phyloP scores from a whole-genome alignment of 2,888 invertebrate species.

The Neelides folsomi region DNA sequence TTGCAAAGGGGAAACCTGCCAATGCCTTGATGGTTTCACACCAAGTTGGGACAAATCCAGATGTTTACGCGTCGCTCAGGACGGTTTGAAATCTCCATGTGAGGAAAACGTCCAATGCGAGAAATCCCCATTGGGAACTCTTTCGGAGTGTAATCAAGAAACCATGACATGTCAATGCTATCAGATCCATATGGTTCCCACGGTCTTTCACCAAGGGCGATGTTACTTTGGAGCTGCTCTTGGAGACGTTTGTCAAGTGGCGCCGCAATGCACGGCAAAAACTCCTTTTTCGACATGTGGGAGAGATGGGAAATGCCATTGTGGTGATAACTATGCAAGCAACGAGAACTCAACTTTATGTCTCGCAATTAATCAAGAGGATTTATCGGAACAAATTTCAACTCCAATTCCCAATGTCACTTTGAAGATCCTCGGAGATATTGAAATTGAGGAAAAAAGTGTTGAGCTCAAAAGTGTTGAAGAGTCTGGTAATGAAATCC shows the following conservation, averaged over 20 bases:
- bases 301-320: conserved; percentile 24
- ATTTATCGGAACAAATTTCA: not conserved
- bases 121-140: conserved; percentile 22
- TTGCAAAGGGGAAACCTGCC: conserved; percentile 25
- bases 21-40: conserved; percentile 23
- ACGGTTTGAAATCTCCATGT: conserved; percentile 26
- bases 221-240: conserved; percentile 30
- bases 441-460: too few species aligned
- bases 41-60: conserved; percentile 30
- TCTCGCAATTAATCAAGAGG: conserved; percentile 15
- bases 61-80: conserved; percentile 25
- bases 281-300: conserved; percentile 20
- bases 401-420: not conserved
- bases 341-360: conserved; percentile 20
- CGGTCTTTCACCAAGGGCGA: conserved; percentile 23
- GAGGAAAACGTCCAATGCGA: conserved; percentile 30
- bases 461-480: too few species aligned
- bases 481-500: too few species aligned
- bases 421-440: too few species aligned
- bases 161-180: conserved; percentile 29
- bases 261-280: conserved; percentile 22
- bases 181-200: conserved; percentile 24
- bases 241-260: conserved; percentile 30
- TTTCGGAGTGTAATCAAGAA: conserved; percentile 28
- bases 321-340: conserved; percentile 15